These are phyloP conservation scores for Gephyroberyx darwinii DNA, from an alignment of 2,797 vertebrate species.

Conservation along the genomic window DNA sequence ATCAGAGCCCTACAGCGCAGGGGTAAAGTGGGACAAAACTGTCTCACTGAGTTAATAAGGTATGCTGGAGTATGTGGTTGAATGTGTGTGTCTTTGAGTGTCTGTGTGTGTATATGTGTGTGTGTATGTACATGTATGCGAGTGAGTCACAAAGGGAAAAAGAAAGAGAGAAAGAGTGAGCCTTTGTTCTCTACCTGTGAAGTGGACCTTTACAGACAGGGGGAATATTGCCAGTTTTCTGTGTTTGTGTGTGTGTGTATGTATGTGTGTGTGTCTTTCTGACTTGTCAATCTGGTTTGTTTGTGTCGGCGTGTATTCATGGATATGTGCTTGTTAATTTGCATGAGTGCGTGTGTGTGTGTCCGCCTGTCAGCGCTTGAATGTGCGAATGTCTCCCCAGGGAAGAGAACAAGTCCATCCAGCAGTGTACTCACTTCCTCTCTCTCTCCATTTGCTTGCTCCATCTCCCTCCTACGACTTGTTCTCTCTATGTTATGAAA, in stretches of 20 bases:
- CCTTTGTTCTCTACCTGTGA: conserved; percentile 69
- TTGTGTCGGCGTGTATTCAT: conserved; percentile 35
- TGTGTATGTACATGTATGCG: conserved; percentile 2
- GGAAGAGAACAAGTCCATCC: conserved; percentile 68
- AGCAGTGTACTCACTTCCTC: conserved; percentile 73
- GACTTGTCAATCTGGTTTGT: conserved; percentile 56
- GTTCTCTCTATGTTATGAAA: conserved; percentile 80
- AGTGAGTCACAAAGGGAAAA: conserved; percentile 63
- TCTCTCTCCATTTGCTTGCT: conserved; percentile 56
- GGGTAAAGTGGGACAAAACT: conserved; percentile 74
- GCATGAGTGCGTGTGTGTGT: conserved; percentile 17
- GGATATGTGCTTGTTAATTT: conserved; percentile 19
- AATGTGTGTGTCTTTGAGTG: conserved; percentile 14
- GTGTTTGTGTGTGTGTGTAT: conserved; percentile 18
- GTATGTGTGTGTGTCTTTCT: not conserved
- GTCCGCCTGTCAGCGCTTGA: conserved; percentile 15
- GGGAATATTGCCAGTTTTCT: conserved; percentile 20
- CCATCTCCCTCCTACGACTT: conserved; percentile 77
- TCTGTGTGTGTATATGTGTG: conserved; percentile 20
- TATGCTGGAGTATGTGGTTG: conserved; percentile 26
- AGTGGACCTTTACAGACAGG: conserved; percentile 62
- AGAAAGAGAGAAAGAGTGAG: conserved; percentile 36
- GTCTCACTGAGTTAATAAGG: conserved; percentile 71
- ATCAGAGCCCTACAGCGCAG: conserved; percentile 69
- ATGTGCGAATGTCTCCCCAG: conserved; percentile 60